Conservation (phyloP, 1,140 invertebrate genomes). For the Ceratosolen solmsi region DNA sequence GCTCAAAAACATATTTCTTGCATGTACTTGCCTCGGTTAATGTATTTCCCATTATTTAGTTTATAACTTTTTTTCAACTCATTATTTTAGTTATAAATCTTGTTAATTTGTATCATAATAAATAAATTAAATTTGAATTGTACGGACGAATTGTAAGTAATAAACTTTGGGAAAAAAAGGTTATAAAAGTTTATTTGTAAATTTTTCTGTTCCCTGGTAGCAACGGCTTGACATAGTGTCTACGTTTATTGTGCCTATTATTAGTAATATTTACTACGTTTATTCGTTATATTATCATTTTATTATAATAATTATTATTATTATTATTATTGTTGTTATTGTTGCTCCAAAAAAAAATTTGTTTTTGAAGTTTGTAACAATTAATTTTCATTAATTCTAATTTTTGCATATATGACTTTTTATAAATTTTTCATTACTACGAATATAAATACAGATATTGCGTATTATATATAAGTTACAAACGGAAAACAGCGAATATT, state of each 20-base stretch:
- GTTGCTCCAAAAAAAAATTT: slow-evolving; percentile 54
- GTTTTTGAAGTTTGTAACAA: slow-evolving; percentile 53
- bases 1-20: slow-evolving; percentile 14
- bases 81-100: slow-evolving; percentile 32
- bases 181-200: slow-evolving; percentile 57
- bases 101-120: slow-evolving; percentile 45
- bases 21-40: slow-evolving; percentile 38
- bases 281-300: slow-evolving; percentile 38
- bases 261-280: slow-evolving; percentile 56
- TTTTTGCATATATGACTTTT: slow-evolving; percentile 53
- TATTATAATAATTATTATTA: slow-evolving; percentile 63
- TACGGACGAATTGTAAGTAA: slow-evolving; percentile 64
- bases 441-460: not conserved
- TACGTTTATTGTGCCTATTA: slow-evolving; percentile 71
- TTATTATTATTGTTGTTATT: slow-evolving; percentile 63
- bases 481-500: not conserved
- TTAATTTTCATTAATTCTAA: slow-evolving; percentile 58
- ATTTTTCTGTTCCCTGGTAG: slow-evolving; percentile 69
- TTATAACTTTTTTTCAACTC: slow-evolving; percentile 36
- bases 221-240: slow-evolving; percentile 63
- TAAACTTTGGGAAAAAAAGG: slow-evolving; percentile 62
- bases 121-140: slow-evolving; percentile 56
- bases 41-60: slow-evolving; percentile 41
- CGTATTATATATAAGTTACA: slow-evolving; percentile 39
- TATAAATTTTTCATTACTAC: slow-evolving; percentile 35